Percentiles rank a stretch among this genome's conserved stretches.
phyloP scores from a whole-genome alignment of 2,888 invertebrate genomes.

The Autographa gamma region DNA sequence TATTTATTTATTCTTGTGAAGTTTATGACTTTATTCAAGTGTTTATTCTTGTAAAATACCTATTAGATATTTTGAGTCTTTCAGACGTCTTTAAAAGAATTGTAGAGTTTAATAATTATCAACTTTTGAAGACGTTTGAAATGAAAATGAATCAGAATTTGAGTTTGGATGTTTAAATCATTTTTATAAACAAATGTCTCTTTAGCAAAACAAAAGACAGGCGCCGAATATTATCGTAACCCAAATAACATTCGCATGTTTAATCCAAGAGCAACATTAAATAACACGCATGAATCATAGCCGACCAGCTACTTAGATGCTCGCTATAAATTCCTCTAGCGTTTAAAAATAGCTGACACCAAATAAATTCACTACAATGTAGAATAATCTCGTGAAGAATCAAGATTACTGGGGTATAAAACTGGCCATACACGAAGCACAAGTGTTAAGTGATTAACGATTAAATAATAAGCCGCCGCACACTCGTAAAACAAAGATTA shows the following conservation, averaged over 20 bases:
- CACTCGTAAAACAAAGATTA: conserved; percentile 89
- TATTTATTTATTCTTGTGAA: not conserved
- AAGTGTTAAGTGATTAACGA: conserved; percentile 86
- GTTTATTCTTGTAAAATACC: no score
- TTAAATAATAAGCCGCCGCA: conserved; percentile 87
- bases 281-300: conserved; percentile 54
- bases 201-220: conserved; percentile 27
- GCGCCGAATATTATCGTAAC: conserved; percentile 36
- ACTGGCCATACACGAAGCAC: conserved; percentile 74
- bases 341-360: conserved; percentile 58
- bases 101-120: no score
- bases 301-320: conserved; percentile 30
- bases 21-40: not conserved
- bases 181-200: conserved; percentile 14
- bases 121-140: no score
- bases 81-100: no score
- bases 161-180: conserved; percentile 5
- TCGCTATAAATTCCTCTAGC: conserved; percentile 55
- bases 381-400: conserved; percentile 61
- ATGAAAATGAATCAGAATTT: not conserved
- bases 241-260: conserved; percentile 43
- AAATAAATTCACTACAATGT: conserved; percentile 56
- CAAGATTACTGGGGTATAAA: conserved; percentile 70
- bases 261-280: conserved; percentile 34
- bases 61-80: no score